phyloP scores from a whole-genome alignment of 1,140 invertebrate species.

The Rhagoletis pomonella region DNA sequence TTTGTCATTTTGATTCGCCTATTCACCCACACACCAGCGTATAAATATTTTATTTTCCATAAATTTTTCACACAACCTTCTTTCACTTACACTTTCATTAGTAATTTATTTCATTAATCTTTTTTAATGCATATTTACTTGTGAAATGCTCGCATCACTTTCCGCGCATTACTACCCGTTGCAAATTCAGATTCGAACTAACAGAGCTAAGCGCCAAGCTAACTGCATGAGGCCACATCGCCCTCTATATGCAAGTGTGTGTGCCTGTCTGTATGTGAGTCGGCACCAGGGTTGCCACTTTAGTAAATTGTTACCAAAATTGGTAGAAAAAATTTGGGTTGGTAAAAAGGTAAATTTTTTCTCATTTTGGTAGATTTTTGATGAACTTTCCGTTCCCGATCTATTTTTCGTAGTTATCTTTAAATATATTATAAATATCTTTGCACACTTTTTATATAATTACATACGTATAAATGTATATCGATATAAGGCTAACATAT shows the following conservation, averaged over 20 bases:
- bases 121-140: slow-evolving; percentile 22
- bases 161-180: slow-evolving; percentile 40
- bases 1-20: background rate
- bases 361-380: too few species aligned
- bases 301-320: too few species aligned
- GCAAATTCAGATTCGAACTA: slow-evolving; percentile 49
- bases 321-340: too few species aligned
- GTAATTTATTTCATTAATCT: background rate
- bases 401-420: too few species aligned
- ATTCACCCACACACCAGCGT: background rate
- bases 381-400: too few species aligned
- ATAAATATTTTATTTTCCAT: background rate
- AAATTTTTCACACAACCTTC: background rate
- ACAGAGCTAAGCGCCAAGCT: slow-evolving; percentile 25
- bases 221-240: slow-evolving; percentile 35
- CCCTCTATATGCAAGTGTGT: background rate
- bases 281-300: too few species aligned
- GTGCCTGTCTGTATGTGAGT: background rate
- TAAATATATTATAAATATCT: too few species aligned
- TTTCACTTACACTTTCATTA: background rate
- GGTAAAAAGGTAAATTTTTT: too few species aligned
- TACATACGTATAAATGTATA: too few species aligned
- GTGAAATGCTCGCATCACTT: background rate
- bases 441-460: too few species aligned
- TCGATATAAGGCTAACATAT: too few species aligned